These are phyloP conservation scores for Philaethria dido DNA, from an alignment of 2,888 invertebrate species.

Conservation along the genomic window DNA sequence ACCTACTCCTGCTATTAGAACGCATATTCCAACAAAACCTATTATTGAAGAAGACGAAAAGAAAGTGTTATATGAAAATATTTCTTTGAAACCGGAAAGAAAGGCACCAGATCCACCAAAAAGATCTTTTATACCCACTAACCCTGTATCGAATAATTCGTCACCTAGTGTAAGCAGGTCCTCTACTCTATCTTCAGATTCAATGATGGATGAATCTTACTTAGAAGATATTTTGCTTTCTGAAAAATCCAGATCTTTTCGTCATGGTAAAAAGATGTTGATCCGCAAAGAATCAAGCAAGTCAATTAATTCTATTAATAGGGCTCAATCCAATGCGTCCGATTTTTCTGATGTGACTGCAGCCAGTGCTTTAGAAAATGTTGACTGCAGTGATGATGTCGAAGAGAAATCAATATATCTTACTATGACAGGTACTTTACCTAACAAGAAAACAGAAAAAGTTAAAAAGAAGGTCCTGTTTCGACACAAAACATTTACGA, in stretches of 20 bases:
- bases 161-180: slow-evolving; percentile 62
- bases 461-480: slow-evolving; percentile 72
- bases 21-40: slow-evolving; percentile 62
- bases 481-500: slow-evolving; percentile 79
- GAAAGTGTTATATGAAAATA: slow-evolving; percentile 69
- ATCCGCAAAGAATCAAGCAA: slow-evolving; percentile 55
- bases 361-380: slow-evolving; percentile 77
- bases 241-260: slow-evolving; percentile 77
- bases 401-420: slow-evolving; percentile 66
- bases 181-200: slow-evolving; percentile 72
- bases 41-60: slow-evolving; percentile 53
- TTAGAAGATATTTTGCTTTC: slow-evolving; percentile 78
- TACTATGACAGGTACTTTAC: slow-evolving; percentile 75
- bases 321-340: slow-evolving; percentile 69
- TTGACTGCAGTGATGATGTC: slow-evolving; percentile 69
- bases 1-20: slow-evolving; percentile 72
- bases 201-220: slow-evolving; percentile 75
- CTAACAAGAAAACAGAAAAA: slow-evolving; percentile 62
- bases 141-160: slow-evolving; percentile 51
- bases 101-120: slow-evolving; percentile 63
- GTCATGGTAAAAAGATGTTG: slow-evolving; percentile 56
- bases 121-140: slow-evolving; percentile 54
- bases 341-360: slow-evolving; percentile 68
- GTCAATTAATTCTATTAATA: slow-evolving; percentile 52
- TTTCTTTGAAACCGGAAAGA: slow-evolving; percentile 56